Evolutionary conservation across 2,888 invertebrate genomes (phyloP), one percentile per base, ranked within the genome.

Genomic region (Cheilosia impressa): DNA sequence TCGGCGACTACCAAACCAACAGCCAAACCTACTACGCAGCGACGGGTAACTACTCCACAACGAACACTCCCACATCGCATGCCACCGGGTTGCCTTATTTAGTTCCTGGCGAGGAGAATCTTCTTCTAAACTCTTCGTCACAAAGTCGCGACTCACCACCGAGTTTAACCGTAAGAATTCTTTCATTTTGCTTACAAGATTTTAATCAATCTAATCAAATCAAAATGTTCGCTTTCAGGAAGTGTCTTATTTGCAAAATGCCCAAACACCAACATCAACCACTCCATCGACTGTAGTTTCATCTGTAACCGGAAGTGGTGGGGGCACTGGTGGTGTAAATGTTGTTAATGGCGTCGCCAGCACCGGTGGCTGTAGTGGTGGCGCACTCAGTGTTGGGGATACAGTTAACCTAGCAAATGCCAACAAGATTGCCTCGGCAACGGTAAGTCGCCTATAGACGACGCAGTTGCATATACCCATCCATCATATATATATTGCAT

Each of bases 391-490:
- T 38, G 88, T 89, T 52, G 90, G 90, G 10, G 90, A 89, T 62
- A 90, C 89, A 34, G 90, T 90, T 82, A 89, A 89, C 85, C 88
- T 91, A 84, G 91, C 90, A 76, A 90, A 89, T 87, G 89, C 91
- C 87, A 90, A 97, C 95, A 91, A 94, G 96, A 92, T 96, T 96
- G 91, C 97, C 96, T 91, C 97, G 92, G 98, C 98, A 92, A 98
- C 98, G 93, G 98, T 97, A 95, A 95, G 96, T 89, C 72, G 13
- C 38, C 63, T 73, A 53, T 34, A 55, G 52, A 72, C 38, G 45
- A 17, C 24, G 63, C 58, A 82, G 24, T 50, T 27, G 50, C 75
- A 80, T 72, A 52, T 52, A 17, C 4, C 41, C 17, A 31, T 6
- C 47, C 38, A 15, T 71, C 13, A 34, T 2, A 22, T 4, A 22